Conservation (phyloP, 2,888 invertebrate species). For the Drosophila neonasuta region DNA sequence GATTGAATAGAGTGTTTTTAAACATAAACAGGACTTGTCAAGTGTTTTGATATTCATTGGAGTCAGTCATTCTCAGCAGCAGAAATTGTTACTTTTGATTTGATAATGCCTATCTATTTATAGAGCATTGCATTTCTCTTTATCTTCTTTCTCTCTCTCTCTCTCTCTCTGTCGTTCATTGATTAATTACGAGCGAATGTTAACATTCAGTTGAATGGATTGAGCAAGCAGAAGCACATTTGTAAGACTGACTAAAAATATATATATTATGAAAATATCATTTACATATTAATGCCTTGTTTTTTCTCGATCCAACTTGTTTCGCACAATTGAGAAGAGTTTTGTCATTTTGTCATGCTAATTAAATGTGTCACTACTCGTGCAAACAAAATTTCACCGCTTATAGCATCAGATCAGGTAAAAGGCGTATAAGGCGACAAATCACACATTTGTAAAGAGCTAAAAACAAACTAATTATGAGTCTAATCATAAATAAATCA, state of each 20-base stretch:
- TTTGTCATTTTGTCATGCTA: slow-evolving; percentile 27
- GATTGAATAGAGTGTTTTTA: slow-evolving; percentile 13
- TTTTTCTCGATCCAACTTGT: slow-evolving; percentile 46
- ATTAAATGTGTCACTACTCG: slow-evolving; percentile 1
- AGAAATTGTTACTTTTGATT: slow-evolving; percentile 41
- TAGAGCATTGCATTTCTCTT: slow-evolving; percentile 47
- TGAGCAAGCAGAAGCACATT: slow-evolving; percentile 34
- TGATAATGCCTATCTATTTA: slow-evolving; percentile 69
- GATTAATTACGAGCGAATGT: slow-evolving; percentile 44
- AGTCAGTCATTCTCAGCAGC: slow-evolving; percentile 19
- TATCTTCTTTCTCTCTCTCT: slow-evolving; percentile 1
- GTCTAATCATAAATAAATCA: slow-evolving; percentile 69
- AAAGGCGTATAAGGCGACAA: not conserved
- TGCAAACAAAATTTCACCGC: not conserved
- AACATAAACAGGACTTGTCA: not conserved
- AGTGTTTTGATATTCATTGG: not conserved
- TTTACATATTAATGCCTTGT: slow-evolving; percentile 53
- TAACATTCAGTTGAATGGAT: slow-evolving; percentile 14
- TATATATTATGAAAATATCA: slow-evolving; percentile 26
- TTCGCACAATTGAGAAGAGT: slow-evolving; percentile 35
- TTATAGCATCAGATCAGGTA: not conserved
- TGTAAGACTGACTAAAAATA: slow-evolving; percentile 47
- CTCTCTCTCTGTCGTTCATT: slow-evolving; percentile 10
- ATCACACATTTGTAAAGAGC: slow-evolving; percentile 27
- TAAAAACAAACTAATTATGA: slow-evolving; percentile 53